Conservation (phyloP, 2,797 vertebrate genomes). For the Ctenosaura bakeri region DNA sequence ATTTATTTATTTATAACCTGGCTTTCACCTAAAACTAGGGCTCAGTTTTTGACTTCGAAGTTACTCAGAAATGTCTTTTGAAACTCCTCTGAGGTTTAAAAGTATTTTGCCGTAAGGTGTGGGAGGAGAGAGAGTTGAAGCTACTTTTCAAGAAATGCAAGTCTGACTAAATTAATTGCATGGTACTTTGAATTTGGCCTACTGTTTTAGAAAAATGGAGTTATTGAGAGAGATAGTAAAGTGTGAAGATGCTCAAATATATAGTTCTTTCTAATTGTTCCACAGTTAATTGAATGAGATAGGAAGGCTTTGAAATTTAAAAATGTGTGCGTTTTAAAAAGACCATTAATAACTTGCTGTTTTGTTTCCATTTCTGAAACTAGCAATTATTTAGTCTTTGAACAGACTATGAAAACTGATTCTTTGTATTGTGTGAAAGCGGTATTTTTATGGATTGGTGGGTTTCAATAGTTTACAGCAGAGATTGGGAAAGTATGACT, state of each 20-base stretch:
- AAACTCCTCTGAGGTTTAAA: not conserved
- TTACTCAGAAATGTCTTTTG: not conserved
- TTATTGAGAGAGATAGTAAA: not conserved
- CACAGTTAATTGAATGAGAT: not conserved
- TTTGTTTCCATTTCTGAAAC: not conserved
- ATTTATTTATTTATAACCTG: too few species aligned
- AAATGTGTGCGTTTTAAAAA: not conserved
- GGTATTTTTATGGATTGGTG: not conserved
- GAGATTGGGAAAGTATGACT: too few species aligned
- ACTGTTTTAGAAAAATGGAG: not conserved
- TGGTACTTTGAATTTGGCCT: not conserved
- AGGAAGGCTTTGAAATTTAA: not conserved
- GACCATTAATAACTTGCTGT: not conserved
- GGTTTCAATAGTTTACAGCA: not conserved
- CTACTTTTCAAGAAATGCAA: not conserved
- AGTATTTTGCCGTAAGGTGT: not conserved
- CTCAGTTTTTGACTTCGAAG: not conserved
- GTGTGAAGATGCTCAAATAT: not conserved
- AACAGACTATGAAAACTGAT: not conserved
- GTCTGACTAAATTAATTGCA: not conserved
- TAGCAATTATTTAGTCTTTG: not conserved
- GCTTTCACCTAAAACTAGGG: not conserved
- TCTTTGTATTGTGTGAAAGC: not conserved
- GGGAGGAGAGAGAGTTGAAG: not conserved
- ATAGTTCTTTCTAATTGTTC: not conserved